Evolutionary conservation across 2,888 invertebrate genomes (phyloP).

Genomic region (Cremastinae sp.): DNA sequence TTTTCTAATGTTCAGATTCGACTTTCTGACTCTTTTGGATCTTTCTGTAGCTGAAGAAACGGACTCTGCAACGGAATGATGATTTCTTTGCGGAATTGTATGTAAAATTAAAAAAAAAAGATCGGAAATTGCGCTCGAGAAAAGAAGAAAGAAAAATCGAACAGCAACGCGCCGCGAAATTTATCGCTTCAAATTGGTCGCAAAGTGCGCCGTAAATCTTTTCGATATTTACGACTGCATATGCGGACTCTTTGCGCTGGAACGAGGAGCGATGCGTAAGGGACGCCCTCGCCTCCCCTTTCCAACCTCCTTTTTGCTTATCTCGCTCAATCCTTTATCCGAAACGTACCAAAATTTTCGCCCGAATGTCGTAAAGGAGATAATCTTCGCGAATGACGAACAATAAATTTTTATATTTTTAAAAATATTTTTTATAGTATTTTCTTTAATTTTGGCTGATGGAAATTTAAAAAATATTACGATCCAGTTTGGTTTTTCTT

Average conservation of each 20-base stretch:
- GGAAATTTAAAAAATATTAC: too few relatives aligned
- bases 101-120: slow-evolving; percentile 3
- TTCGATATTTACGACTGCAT: slow-evolving; percentile 64
- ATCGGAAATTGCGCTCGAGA: slow-evolving; percentile 1
- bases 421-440: too few relatives aligned
- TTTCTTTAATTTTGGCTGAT: too few relatives aligned
- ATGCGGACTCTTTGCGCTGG: slow-evolving; percentile 10
- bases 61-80: too few relatives aligned
- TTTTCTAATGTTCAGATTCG: too few relatives aligned
- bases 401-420: slow-evolving; percentile 4
- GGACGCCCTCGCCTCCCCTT: slow-evolving; percentile 26
- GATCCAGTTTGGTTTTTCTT: too few relatives aligned
- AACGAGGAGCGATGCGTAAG: slow-evolving; percentile 48
- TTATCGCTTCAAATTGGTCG: slow-evolving; percentile 71
- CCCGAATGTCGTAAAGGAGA: too few relatives aligned
- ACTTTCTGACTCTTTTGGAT: too few relatives aligned
- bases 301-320: not conserved
- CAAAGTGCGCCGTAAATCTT: slow-evolving; percentile 69
- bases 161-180: slow-evolving; percentile 66
- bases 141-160: slow-evolving; percentile 46
- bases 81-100: not conserved
- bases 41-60: too few relatives aligned
- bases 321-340: not conserved
- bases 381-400: too few relatives aligned
- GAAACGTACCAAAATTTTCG: not conserved